A percentile compares a stretch with the other conserved stretches of the same genome.
These are phyloP conservation scores for Platichthys stellatus DNA, from an alignment of 2,113 vertebrate genomes.

Conservation along the genomic window DNA sequence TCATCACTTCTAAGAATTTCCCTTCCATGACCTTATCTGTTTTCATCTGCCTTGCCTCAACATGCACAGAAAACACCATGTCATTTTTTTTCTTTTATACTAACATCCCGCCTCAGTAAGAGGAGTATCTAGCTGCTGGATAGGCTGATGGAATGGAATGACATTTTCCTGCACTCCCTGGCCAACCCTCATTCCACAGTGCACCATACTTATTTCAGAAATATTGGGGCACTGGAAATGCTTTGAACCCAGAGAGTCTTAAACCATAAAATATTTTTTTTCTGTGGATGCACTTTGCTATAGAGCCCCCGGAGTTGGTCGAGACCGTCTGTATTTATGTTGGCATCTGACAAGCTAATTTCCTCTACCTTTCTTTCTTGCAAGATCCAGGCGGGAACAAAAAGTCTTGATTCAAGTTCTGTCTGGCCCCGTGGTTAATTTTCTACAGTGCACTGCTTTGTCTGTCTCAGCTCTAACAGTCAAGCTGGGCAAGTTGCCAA, in stretches of 20 bases:
- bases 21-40: conserved; percentile 15
- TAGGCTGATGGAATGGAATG: conserved; percentile 1
- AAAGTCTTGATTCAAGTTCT: not conserved
- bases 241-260: conserved; percentile 7
- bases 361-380: not conserved
- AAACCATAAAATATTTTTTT: conserved; percentile 9
- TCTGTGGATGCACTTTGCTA: not conserved
- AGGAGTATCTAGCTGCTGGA: not conserved
- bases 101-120: conserved; percentile 2
- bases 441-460: conserved; percentile 4
- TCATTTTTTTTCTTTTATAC: not conserved
- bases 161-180: conserved; percentile 12
- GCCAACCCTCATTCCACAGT: conserved; percentile 21
- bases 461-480: conserved; percentile 29
- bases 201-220: conserved; percentile 33
- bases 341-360: not conserved
- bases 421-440: not conserved
- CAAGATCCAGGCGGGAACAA: not conserved
- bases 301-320: not conserved
- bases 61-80: conserved; percentile 7
- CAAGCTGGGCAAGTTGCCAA: conserved; percentile 1
- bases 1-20: conserved; percentile 2
- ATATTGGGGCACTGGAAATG: conserved; percentile 19
- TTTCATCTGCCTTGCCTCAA: conserved; percentile 9
- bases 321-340: not conserved